phyloP scores from a whole-genome alignment of 2,113 vertebrate species.

The Aix galericulata region DNA sequence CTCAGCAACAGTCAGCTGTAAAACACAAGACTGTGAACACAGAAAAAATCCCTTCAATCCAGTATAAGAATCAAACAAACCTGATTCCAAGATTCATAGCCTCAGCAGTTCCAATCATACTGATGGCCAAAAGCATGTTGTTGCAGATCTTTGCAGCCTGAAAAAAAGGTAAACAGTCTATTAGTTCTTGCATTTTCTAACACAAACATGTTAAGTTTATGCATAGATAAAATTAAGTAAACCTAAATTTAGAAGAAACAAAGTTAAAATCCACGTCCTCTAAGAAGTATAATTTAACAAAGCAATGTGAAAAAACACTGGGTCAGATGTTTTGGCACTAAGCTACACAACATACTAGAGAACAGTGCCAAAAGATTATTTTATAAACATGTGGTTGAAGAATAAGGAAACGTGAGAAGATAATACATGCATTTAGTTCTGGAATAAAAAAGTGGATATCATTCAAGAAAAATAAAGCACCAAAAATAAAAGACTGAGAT shows the following conservation, averaged over 20 bases:
- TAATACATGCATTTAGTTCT: background rate
- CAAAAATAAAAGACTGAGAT: background rate
- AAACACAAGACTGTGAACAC: conserved; percentile 5
- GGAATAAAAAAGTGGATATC: background rate
- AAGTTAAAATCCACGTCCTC: background rate
- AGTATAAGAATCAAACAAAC: conserved; percentile 75
- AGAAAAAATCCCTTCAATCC: conserved; percentile 11
- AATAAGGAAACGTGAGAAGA: background rate
- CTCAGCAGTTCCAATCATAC: conserved; percentile 98
- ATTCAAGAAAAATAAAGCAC: background rate
- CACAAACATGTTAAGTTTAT: background rate
- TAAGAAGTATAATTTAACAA: background rate
- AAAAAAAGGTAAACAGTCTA: conserved; percentile 48
- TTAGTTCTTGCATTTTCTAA: conserved; percentile 11
- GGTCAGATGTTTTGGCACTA: background rate
- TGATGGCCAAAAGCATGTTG: conserved; percentile 97
- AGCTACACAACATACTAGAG: background rate
- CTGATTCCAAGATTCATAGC: conserved; percentile 98
- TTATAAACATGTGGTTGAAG: background rate
- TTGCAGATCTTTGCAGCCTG: conserved; percentile 99
- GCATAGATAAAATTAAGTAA: background rate
- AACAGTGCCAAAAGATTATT: background rate
- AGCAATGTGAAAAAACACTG: background rate
- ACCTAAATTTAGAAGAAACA: background rate
- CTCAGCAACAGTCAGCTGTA: background rate